These are phyloP conservation scores for Xerus rutilus DNA, from an alignment of 2,797 vertebrate genomes.

Conservation along the genomic window DNA sequence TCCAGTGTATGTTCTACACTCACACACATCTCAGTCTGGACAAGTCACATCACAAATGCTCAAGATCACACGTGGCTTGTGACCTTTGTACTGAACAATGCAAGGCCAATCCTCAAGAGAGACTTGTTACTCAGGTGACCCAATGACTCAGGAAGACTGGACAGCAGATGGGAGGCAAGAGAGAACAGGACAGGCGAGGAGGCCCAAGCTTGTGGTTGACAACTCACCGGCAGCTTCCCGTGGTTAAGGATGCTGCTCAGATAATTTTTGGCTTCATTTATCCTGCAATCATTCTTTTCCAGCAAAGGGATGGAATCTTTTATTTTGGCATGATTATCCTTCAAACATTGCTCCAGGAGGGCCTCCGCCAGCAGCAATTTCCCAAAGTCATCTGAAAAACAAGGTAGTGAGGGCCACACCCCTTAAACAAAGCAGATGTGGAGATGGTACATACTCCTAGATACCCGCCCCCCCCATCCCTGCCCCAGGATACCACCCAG, in stretches of 20 bases:
- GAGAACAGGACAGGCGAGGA: neutral
- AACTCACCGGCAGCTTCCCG: conserved; percentile 94
- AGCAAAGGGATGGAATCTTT: conserved; percentile 91
- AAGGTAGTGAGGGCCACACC: neutral
- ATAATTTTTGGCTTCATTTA: conserved; percentile 92
- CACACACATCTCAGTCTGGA: neutral
- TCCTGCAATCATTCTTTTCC: conserved; percentile 92
- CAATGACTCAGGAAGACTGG: neutral
- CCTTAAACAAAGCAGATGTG: neutral
- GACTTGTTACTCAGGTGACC: neutral
- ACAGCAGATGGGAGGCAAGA: neutral
- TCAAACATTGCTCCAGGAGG: conserved; percentile 94
- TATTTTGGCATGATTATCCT: conserved; percentile 93
- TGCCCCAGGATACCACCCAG: neutral
- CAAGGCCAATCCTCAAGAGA: neutral
- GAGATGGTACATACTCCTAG: neutral
- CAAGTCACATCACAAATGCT: neutral
- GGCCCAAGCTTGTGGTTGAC: neutral
- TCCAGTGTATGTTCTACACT: neutral
- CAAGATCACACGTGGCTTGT: neutral
- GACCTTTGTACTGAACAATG: neutral
- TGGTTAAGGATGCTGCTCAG: conserved; percentile 94
- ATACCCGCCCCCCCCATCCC: too few relatives aligned
- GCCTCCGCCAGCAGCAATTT: conserved; percentile 94
- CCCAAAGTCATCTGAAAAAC: conserved; percentile 94